A percentile compares a stretch with the other conserved stretches of the same genome.
phyloP scores from a whole-genome alignment of 2,888 invertebrate genomes.

The Cantharis rustica region DNA sequence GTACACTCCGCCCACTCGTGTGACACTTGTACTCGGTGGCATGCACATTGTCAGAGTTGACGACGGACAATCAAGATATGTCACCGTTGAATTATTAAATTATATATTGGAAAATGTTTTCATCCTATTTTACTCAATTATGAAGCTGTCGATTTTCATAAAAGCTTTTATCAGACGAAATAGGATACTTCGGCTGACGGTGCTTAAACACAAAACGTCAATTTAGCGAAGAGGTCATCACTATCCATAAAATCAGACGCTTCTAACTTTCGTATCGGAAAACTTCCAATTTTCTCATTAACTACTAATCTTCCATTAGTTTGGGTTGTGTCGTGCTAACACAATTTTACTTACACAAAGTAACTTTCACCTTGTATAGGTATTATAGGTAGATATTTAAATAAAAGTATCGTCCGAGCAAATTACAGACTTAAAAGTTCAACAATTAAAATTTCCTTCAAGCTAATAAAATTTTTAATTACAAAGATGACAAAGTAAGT shows the following conservation, averaged over 20 bases:
- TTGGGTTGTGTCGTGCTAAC: background rate
- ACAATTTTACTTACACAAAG: background rate
- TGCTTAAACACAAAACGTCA: background rate
- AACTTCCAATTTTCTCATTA: background rate
- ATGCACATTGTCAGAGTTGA: background rate
- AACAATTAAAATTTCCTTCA: background rate
- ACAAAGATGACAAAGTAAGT: background rate
- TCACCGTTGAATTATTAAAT: background rate
- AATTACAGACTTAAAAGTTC: background rate
- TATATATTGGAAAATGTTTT: background rate
- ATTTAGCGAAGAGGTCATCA: background rate
- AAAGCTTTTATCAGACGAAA: background rate
- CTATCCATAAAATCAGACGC: background rate
- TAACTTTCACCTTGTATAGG: background rate
- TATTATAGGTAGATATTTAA: background rate
- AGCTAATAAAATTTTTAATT: background rate
- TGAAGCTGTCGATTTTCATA: background rate
- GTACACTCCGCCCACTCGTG: background rate
- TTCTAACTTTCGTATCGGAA: background rate
- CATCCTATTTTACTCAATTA: background rate
- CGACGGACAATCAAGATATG: background rate
- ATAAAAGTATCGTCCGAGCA: background rate
- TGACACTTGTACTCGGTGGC: background rate
- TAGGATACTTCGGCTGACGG: background rate
- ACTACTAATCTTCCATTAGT: background rate